Base-by-base conservation (phyloP, 2,888 invertebrate species). In the Pristionchus arcanus region DNA sequence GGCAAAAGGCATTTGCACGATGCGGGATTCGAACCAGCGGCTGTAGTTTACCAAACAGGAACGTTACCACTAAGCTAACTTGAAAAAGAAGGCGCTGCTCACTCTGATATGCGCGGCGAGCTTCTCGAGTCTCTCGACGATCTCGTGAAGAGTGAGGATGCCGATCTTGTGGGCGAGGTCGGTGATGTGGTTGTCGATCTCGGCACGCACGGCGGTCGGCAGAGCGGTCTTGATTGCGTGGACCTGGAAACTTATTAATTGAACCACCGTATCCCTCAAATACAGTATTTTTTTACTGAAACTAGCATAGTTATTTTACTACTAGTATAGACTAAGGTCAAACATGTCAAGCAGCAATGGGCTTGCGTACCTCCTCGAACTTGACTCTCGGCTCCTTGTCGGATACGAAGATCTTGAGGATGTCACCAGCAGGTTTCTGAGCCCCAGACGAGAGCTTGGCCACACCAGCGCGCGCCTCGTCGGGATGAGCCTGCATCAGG, bases 81-180 rank as follows among this genome's bases (percentile, higher is more conserved):
- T n/a, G n/a, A n/a, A n/a, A n/a, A n/a, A n/a, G n/a, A n/a, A n/a
- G n/a, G n/a, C n/a, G n/a, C n/a, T n/a, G 21, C 71, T 31, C 13
- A 77, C 81, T n/a, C 37, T 81, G 49, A 81, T 81, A 53, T 81
- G 81, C 2, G 42, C 81, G 2, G 81, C 81, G 28, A 81, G 81
- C 49, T 81, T 81, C 49, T 81, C 81, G 81, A 81, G 81, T 81
- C 81, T 81, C 81, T 81, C 81, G 13, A 81, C 19, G 81, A 81
- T 81, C 81, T 81, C 81, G 9, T n/a, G 81, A 1, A 81, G 81
- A 81, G 81, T 81, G 81, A 81, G 81, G 28, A 81, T 49, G n/a
- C 81, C 81, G 21, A 81, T 81, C 81, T 81, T 81, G 53, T 81
- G 81, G n/a, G 81, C 81, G 34, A 81, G 49, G n/a, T 81, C 81